A percentile compares a stretch with the other conserved stretches of the same genome.
These are phyloP conservation scores for Archips xylosteana DNA, from an alignment of 2,888 invertebrate species.

Conservation along the genomic window DNA sequence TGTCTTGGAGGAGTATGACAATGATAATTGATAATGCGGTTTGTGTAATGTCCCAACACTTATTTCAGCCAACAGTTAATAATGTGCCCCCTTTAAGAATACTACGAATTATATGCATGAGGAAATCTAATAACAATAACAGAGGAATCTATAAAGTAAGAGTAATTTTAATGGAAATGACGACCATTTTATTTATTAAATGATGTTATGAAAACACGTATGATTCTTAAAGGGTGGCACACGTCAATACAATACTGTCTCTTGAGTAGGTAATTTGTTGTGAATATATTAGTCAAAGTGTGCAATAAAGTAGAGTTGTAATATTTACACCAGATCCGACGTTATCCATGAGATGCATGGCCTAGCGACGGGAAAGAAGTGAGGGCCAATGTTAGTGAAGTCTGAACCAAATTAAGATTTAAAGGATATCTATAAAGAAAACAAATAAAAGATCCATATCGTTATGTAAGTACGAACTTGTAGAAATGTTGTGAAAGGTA, in stretches of 20 bases:
- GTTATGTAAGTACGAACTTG: slow-evolving; percentile 23
- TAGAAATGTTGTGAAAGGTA: slow-evolving; percentile 32
- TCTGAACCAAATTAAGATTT: slow-evolving; percentile 19
- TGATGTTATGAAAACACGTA: slow-evolving; percentile 6
- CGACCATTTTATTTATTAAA: neutral
- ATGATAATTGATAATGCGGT: slow-evolving; percentile 15
- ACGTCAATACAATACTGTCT: slow-evolving; percentile 48
- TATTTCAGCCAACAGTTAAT: slow-evolving; percentile 50
- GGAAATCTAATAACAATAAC: neutral
- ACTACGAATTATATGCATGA: neutral
- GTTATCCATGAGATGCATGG: slow-evolving; percentile 97
- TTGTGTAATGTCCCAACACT: slow-evolving; percentile 45
- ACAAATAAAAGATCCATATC: neutral
- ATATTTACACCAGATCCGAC: slow-evolving; percentile 96
- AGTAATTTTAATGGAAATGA: neutral
- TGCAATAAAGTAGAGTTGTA: slow-evolving; percentile 76
- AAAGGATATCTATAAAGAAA: slow-evolving; percentile 2
- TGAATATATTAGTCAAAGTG: slow-evolving; percentile 71
- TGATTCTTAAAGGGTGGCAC: slow-evolving; percentile 59
- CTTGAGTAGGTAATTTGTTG: slow-evolving; percentile 52
- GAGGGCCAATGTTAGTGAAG: slow-evolving; percentile 75
- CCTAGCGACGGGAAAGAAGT: slow-evolving; percentile 87
- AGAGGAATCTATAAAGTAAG: neutral
- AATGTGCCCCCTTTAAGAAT: slow-evolving; percentile 57
- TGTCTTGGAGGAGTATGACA: slow-evolving; percentile 10